Evolutionary conservation across 2,888 invertebrate species (phyloP).

Genomic region (Micoletzkya japonica): DNA sequence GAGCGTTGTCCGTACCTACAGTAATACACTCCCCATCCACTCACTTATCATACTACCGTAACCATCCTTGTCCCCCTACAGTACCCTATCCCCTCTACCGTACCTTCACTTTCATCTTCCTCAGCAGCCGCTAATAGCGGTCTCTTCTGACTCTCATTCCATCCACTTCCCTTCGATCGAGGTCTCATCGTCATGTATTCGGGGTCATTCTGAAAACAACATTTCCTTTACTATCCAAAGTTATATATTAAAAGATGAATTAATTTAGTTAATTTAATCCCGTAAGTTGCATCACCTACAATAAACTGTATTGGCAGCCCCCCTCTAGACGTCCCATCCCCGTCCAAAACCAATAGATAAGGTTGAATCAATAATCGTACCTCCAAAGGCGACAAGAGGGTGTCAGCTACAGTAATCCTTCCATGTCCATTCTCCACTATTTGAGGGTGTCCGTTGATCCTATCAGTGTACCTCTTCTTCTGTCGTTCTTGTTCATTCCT

Average conservation of each 20-base stretch:
- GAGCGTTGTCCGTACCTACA: neutral
- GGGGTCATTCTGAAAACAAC: constrained; percentile 15
- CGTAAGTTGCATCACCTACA: too few relatives aligned
- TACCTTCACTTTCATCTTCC: constrained; percentile 25
- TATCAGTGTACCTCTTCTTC: neutral
- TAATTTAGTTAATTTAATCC: too few relatives aligned
- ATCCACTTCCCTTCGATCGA: neutral
- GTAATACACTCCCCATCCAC: neutral
- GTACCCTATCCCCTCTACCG: neutral
- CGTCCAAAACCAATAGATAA: too few relatives aligned
- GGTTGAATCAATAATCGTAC: too few relatives aligned
- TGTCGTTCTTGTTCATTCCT: constrained; percentile 23
- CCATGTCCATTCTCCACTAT: constrained; percentile 14
- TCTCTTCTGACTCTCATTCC: constrained; percentile 26
- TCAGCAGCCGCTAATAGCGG: constrained; percentile 20
- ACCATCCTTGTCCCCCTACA: neutral
- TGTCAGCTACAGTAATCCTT: constrained; percentile 15
- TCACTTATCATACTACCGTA: neutral
- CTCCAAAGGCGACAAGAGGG: constrained; percentile 22
- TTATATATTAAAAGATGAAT: neutral
- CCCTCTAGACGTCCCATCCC: too few relatives aligned
- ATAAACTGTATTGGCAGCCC: too few relatives aligned
- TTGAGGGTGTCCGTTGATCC: neutral
- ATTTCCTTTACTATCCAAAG: neutral
- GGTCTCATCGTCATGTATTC: constrained; percentile 29